A percentile compares a stretch with the other conserved stretches of the same genome.
Conservation (phyloP, 2,888 invertebrate genomes). For the Platycheirus rosarum region DNA sequence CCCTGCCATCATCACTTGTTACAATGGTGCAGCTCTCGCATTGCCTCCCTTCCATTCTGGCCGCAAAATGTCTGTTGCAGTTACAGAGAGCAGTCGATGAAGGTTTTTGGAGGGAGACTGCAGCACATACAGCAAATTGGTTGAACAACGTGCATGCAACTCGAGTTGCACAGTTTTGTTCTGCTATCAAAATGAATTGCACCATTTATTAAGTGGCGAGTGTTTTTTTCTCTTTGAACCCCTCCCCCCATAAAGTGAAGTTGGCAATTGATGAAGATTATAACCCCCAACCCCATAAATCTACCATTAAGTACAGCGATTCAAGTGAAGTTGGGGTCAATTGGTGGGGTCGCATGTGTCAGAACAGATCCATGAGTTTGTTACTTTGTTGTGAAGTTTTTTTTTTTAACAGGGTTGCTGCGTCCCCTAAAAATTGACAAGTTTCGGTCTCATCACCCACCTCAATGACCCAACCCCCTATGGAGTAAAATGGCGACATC, state of each 20-base stretch:
- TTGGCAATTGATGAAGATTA: constrained; percentile 40
- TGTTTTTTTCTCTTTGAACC: constrained; percentile 1
- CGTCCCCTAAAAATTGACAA: no score
- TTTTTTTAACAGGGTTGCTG: no score
- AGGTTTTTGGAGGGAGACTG: not conserved
- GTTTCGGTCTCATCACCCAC: not conserved
- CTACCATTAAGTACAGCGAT: constrained; percentile 40
- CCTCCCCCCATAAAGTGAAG: constrained; percentile 4
- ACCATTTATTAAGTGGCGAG: constrained; percentile 60
- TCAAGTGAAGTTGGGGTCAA: constrained; percentile 56
- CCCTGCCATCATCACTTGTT: constrained; percentile 47
- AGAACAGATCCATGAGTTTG: constrained; percentile 19
- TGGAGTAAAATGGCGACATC: not conserved
- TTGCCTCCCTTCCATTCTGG: not conserved
- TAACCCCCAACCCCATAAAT: not conserved
- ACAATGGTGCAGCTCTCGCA: constrained; percentile 49
- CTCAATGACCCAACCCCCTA: not conserved
- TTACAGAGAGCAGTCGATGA: constrained; percentile 14
- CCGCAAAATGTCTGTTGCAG: constrained; percentile 56
- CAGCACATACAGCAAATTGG: constrained; percentile 31
- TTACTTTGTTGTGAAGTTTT: constrained; percentile 13
- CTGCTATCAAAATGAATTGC: constrained; percentile 60
- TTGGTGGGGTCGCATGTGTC: constrained; percentile 54
- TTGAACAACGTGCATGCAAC: constrained; percentile 37
- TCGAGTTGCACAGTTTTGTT: constrained; percentile 34